Conservation (phyloP, 1,140 invertebrate genomes). For the Paraescarpia echinospica region DNA sequence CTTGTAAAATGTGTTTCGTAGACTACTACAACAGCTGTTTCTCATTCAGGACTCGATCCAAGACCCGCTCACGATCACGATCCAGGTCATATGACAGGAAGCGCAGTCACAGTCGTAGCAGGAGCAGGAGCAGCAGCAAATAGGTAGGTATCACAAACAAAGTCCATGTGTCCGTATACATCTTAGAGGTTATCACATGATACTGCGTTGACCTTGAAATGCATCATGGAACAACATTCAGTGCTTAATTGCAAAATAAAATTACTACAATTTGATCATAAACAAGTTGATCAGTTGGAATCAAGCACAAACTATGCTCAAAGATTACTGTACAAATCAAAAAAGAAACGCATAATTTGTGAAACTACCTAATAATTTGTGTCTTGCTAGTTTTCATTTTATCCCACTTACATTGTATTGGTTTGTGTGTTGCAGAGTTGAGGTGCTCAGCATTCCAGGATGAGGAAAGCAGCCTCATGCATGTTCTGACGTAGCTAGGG, state of each 20-base stretch:
- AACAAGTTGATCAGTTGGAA: neutral
- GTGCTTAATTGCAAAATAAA: neutral
- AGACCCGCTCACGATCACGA: neutral
- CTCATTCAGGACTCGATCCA: neutral
- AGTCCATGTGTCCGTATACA: too few relatives aligned
- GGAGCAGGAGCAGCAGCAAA: neutral
- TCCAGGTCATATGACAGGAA: neutral
- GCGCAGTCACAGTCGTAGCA: neutral
- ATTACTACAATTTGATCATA: neutral
- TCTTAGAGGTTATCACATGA: neutral
- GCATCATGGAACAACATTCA: neutral
- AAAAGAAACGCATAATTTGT: too few relatives aligned
- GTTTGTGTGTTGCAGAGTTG: neutral
- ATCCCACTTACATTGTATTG: neutral
- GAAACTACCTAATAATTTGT: neutral
- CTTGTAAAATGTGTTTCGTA: neutral
- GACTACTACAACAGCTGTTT: neutral
- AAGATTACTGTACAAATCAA: too few relatives aligned
- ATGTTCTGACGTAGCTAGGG: neutral
- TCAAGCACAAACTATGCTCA: neutral
- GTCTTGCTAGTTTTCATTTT: neutral
- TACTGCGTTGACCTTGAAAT: neutral
- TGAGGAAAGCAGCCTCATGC: neutral
- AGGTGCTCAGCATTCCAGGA: neutral
- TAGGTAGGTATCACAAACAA: neutral